Base-by-base conservation (phyloP, 2,888 invertebrate genomes). In the Caenorhabditis sp. region DNA sequence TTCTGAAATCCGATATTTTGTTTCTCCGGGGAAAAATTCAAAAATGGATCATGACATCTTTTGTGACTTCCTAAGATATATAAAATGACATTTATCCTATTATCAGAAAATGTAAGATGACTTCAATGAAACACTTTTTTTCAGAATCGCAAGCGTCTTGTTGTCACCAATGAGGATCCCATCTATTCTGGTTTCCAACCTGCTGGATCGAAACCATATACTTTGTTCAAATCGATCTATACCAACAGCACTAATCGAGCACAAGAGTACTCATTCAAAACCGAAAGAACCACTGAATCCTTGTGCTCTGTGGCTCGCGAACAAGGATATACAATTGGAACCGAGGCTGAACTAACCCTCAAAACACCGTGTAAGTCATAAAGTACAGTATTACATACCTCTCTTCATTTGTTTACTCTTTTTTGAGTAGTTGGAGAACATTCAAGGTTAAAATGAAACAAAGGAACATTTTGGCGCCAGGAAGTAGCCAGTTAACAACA, bases 261-360 rank as follows among this genome's bases (percentile, higher is more conserved):
- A n/a, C 87, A 88, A 73, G 85, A 85, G 49, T 87, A 87, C 65
- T 88, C 87, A 8, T 84, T 87, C 79, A 87, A 87, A 64, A 88
- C 88, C 26, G 87, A 87, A 61, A 76, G 87, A 38, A 85, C 86
- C 12, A 88, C 85, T 1, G 87, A 87, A 67, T 83, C 84, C 26
- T 61, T 87, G 20, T 84, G 84, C 62, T 81, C 83, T 7, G 82
- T 88, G 14, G 80, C 77, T 26, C 71, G 85, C 31, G 87, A 87
- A 70, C 87, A 88, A 69, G 87, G 87, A 8, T 87, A 83, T 70
- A 88, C 86, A 20, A 88, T 89, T 67, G 90, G 89, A 5, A 84
- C 88, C 26, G 88, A 89, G 76, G 87, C 89, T 54, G 88, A 89
- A 71, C 79, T 90, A n/a, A 89, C 88, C 68, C 84, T 90, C 59